Evolutionary conservation across 2,113 vertebrate genomes (phyloP).

Genomic region (Lutjanus erythropterus): DNA sequence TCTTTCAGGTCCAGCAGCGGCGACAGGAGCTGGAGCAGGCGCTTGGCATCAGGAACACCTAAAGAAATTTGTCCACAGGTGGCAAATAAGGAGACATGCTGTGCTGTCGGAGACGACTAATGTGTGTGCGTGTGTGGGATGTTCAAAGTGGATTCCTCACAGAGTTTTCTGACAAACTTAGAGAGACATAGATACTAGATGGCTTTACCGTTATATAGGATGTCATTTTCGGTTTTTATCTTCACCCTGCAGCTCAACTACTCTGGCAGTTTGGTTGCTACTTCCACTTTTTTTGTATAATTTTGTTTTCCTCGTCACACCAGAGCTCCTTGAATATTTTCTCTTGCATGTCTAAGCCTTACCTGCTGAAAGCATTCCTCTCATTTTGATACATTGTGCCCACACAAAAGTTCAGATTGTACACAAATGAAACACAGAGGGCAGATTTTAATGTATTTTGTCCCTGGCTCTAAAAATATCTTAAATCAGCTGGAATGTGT

Average conservation of each 20-base stretch:
- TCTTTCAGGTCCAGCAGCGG: slow-evolving; percentile 94
- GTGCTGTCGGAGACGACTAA: slow-evolving; percentile 21
- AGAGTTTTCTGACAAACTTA: slow-evolving; percentile 45
- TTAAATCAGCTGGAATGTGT: slow-evolving; percentile 45
- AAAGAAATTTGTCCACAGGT: slow-evolving; percentile 27
- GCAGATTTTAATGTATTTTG: slow-evolving; percentile 34
- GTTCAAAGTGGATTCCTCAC: slow-evolving; percentile 41
- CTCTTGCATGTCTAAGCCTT: slow-evolving; percentile 57
- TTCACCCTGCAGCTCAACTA: slow-evolving; percentile 23
- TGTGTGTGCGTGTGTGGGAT: slow-evolving; percentile 25
- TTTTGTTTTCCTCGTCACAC: slow-evolving; percentile 8
- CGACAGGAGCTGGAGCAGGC: slow-evolving; percentile 98
- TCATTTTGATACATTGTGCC: slow-evolving; percentile 41
- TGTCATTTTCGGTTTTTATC: slow-evolving; percentile 24
- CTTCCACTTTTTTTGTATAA: slow-evolving; percentile 18
- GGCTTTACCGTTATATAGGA: slow-evolving; percentile 61
- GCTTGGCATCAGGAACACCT: slow-evolving; percentile 97
- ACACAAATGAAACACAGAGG: slow-evolving; percentile 32
- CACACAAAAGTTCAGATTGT: slow-evolving; percentile 47
- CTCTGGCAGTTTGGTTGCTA: slow-evolving; percentile 33
- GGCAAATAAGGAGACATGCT: slow-evolving; percentile 1
- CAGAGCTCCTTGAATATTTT: slow-evolving; percentile 48
- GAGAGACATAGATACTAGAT: slow-evolving; percentile 50
- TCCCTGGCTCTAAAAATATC: slow-evolving; percentile 31
- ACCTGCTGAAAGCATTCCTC: slow-evolving; percentile 76